Evolutionary conservation across 2,113 vertebrate species (phyloP).

Genomic region (Daboia siamensis): DNA sequence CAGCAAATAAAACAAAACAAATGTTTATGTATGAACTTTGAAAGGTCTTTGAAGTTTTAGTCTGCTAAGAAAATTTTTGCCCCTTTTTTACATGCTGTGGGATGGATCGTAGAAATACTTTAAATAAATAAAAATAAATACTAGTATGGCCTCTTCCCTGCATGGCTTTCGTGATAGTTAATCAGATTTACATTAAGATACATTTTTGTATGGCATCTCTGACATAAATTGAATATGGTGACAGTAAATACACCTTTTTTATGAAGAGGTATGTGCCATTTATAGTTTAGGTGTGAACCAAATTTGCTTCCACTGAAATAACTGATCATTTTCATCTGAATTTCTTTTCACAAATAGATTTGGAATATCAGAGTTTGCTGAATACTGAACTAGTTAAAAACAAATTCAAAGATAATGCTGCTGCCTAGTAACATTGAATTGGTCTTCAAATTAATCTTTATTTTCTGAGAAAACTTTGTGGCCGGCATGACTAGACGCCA

Average conservation of each 20-base stretch:
- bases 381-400: constrained; percentile 40
- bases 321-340: background rate
- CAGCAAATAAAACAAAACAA: background rate
- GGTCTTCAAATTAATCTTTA: constrained; percentile 21
- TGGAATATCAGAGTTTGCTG: background rate
- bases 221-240: background rate
- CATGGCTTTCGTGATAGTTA: background rate
- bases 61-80: background rate
- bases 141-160: background rate
- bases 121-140: background rate
- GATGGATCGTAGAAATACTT: background rate
- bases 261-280: background rate
- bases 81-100: background rate
- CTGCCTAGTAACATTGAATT: constrained; percentile 39
- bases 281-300: background rate
- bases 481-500: too few relatives aligned
- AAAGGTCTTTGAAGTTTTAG: background rate
- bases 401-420: constrained; percentile 50
- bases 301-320: background rate
- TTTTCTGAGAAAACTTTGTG: background rate
- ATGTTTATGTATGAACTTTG: background rate
- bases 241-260: background rate
- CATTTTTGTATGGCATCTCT: background rate
- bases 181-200: background rate
- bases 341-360: background rate